phyloP scores from a whole-genome alignment of 2,113 vertebrate species.

The Balaeniceps rex region DNA sequence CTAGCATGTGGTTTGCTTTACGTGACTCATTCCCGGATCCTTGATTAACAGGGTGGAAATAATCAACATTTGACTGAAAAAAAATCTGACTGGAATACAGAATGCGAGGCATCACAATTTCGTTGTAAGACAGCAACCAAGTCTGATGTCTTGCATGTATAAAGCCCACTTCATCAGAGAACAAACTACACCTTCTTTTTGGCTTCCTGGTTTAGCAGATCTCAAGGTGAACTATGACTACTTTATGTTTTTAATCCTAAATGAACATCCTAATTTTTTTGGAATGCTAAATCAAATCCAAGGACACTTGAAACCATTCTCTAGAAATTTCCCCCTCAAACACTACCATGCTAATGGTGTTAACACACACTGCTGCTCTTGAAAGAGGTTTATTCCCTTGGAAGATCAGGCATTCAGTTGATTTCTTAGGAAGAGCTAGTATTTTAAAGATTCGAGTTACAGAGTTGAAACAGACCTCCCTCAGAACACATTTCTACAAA shows the following conservation, averaged over 20 bases:
- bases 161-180: neutral
- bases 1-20: neutral
- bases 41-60: neutral
- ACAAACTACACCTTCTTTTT: neutral
- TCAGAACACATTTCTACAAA: neutral
- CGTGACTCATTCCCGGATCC: neutral
- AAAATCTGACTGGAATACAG: neutral
- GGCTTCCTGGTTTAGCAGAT: neutral
- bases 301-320: neutral
- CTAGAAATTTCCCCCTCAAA: neutral
- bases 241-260: neutral
- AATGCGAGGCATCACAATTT: neutral
- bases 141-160: neutral
- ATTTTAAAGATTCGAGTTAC: neutral
- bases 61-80: neutral
- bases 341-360: fast-evolving
- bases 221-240: neutral
- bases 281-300: neutral
- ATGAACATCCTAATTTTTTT: neutral
- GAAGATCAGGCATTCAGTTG: neutral
- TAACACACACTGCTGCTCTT: neutral
- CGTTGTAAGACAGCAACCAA: neutral
- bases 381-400: neutral
- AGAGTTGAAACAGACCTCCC: neutral
- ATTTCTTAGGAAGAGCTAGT: neutral